Conservation (phyloP, 2,888 invertebrate species). For the Stomorhina lunata region DNA sequence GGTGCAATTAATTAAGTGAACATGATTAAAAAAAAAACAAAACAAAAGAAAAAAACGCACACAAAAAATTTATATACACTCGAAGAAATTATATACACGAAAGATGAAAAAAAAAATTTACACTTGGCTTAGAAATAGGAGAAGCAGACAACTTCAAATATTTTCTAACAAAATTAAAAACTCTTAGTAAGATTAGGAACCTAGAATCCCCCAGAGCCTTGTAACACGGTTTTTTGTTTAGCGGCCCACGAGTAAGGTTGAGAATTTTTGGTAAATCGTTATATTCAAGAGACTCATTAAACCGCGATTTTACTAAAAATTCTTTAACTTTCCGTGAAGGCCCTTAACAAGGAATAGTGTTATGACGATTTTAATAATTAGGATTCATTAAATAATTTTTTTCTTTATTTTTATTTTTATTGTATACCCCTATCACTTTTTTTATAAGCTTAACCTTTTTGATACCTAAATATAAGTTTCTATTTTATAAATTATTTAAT, state of each 20-base stretch:
- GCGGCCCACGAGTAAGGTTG: neutral
- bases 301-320: constrained; percentile 50
- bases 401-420: neutral
- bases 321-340: neutral
- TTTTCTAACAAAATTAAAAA: constrained; percentile 36
- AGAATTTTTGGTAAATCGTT: constrained; percentile 31
- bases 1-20: constrained; percentile 79
- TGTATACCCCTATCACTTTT: neutral
- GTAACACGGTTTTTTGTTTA: constrained; percentile 74
- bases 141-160: constrained; percentile 64
- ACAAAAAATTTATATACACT: constrained; percentile 45
- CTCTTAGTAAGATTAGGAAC: constrained; percentile 50
- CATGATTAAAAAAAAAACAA: constrained; percentile 60
- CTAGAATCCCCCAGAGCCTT: constrained; percentile 65
- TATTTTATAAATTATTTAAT: constrained; percentile 68
- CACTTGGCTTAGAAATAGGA: constrained; percentile 14
- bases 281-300: constrained; percentile 72
- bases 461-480: constrained; percentile 55
- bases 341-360: constrained; percentile 51
- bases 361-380: constrained; percentile 34
- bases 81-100: constrained; percentile 38
- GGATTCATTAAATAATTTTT: constrained; percentile 13
- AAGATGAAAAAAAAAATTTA: constrained; percentile 28
- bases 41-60: constrained; percentile 69
- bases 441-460: constrained; percentile 40